phyloP scores from a whole-genome alignment of 2,888 invertebrate genomes.

The Cephus rjabovi region DNA sequence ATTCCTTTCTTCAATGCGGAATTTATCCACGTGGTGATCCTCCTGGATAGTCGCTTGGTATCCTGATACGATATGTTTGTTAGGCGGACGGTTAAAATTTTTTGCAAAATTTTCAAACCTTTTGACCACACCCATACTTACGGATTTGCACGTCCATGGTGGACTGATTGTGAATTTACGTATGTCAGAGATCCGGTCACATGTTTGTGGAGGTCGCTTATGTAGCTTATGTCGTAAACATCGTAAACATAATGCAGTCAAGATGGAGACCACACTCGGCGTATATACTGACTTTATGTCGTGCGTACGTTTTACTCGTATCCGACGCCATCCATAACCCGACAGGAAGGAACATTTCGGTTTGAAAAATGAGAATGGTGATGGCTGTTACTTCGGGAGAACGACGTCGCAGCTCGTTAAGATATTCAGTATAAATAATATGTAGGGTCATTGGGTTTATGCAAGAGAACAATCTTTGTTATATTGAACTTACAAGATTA shows the following conservation, averaged over 20 bases:
- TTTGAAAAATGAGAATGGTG: background rate
- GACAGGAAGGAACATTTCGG: background rate
- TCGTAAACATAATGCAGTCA: constrained; percentile 45
- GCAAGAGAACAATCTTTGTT: background rate
- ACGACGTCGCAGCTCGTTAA: background rate
- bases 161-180: background rate
- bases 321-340: background rate
- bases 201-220: constrained; percentile 52
- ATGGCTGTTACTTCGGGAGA: background rate
- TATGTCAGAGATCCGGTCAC: constrained; percentile 41
- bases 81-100: background rate
- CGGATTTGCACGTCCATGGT: background rate
- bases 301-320: background rate
- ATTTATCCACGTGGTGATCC: background rate
- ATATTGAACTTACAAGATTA: too few species aligned
- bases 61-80: background rate
- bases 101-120: background rate
- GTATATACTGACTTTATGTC: constrained; percentile 6
- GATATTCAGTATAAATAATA: background rate
- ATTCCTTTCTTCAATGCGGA: background rate
- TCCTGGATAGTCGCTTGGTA: background rate
- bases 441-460: background rate
- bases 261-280: constrained; percentile 46
- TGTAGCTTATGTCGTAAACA: constrained; percentile 53
- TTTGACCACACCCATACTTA: constrained; percentile 44